These are phyloP conservation scores for Centropus unirufus DNA, from an alignment of 2,113 vertebrate species.

Conservation along the genomic window DNA sequence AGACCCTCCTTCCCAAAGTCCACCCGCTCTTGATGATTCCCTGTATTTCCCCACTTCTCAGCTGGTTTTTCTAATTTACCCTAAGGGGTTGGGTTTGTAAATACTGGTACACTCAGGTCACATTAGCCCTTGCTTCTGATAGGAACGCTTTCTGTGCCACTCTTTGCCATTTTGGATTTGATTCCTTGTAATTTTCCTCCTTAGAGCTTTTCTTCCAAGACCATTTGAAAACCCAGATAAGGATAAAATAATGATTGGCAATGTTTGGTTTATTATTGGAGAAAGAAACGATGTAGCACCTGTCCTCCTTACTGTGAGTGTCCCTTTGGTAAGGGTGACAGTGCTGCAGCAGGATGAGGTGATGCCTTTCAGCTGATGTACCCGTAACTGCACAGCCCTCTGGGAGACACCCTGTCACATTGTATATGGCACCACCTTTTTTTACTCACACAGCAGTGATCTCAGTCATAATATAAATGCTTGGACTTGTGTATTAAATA, in stretches of 20 bases:
- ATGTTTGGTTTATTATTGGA: background rate
- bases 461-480: background rate
- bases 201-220: background rate
- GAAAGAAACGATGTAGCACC: background rate
- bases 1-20: too few relatives aligned
- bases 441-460: background rate
- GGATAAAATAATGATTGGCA: background rate
- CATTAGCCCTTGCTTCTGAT: background rate
- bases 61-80: background rate
- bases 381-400: background rate
- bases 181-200: background rate
- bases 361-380: background rate
- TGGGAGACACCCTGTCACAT: background rate
- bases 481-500: background rate
- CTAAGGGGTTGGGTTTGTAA: accelerated
- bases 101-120: accelerated
- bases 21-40: background rate
- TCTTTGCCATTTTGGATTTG: background rate
- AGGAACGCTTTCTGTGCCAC: background rate
- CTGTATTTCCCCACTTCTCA: accelerated
- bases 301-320: accelerated
- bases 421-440: background rate
- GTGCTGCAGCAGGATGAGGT: accelerated
- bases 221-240: accelerated
- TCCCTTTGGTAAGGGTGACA: background rate